Conservation (phyloP, 2,797 vertebrate species). For the Calcarius lapponicus region DNA sequence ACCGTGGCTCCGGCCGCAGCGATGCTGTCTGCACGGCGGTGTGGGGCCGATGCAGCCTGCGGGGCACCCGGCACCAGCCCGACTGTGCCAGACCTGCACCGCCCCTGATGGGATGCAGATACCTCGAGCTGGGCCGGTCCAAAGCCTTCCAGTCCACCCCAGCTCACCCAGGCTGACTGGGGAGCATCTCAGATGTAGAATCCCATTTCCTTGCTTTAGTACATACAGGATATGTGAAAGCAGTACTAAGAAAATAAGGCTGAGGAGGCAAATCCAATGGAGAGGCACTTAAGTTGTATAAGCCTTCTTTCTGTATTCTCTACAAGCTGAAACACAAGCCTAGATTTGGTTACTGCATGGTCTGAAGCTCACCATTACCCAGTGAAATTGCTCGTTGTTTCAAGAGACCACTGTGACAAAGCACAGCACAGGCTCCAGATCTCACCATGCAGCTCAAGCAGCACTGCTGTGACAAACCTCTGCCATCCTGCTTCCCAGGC, state of each 20-base stretch:
- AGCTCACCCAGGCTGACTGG: too few relatives aligned
- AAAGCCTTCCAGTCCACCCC: not conserved
- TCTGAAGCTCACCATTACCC: not conserved
- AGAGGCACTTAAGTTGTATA: not conserved
- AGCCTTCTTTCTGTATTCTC: not conserved
- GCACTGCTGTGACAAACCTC: rapidly evolving
- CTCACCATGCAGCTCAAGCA: not conserved
- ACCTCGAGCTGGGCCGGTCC: rapidly evolving
- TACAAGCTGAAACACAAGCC: not conserved
- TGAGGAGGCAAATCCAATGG: not conserved
- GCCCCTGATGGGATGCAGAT: rapidly evolving
- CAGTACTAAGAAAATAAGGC: not conserved
- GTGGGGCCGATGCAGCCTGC: not conserved
- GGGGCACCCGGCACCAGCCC: not conserved
- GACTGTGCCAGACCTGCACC: not conserved
- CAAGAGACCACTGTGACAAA: not conserved
- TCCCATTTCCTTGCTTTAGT: not conserved
- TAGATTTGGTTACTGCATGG: too few relatives aligned
- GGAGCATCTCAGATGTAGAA: not conserved
- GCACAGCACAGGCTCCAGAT: not conserved
- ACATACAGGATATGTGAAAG: not conserved
- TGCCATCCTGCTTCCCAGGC: not conserved
- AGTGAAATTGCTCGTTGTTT: not conserved
- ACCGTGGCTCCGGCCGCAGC: rapidly evolving
- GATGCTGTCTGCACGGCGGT: rapidly evolving